Conservation (phyloP, 1,140 invertebrate species). For the Cyrtorhinus lividipennis region DNA sequence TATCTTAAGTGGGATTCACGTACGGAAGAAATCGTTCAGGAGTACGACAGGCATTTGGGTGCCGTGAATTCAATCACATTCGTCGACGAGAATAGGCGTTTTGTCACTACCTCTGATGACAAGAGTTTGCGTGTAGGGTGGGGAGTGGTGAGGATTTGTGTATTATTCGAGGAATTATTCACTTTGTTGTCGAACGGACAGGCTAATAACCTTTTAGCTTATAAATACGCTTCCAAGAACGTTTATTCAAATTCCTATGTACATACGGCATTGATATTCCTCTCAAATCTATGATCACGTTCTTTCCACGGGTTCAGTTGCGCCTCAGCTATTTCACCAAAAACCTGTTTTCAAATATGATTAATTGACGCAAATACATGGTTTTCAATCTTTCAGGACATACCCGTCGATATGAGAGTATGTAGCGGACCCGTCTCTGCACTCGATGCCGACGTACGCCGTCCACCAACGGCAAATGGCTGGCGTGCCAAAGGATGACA, state of each 20-base stretch:
- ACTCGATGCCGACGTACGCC: conserved; percentile 95
- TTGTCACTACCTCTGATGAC: conserved; percentile 97
- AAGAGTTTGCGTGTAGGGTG: conserved; percentile 96
- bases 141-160: conserved; percentile 98
- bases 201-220: no score
- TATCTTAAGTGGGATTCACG: conserved; percentile 91
- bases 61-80: conserved; percentile 98
- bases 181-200: no score
- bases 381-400: conserved; percentile 54
- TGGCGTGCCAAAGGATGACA: conserved; percentile 98
- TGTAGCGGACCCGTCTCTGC: conserved; percentile 99
- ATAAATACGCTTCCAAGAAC: no score
- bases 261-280: no score
- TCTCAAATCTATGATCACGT: no score
- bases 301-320: no score
- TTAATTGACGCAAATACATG: no score
- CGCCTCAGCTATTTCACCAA: no score
- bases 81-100: conserved; percentile 93
- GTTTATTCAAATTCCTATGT: no score
- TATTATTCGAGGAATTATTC: no score
- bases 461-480: conserved; percentile 95
- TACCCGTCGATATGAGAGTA: conserved; percentile 99
- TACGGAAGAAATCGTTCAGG: conserved; percentile 89
- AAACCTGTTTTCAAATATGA: no score
- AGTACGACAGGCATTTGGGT: conserved; percentile 97